phyloP scores from a whole-genome alignment of 2,888 invertebrate species.

The Lasioglossum morio region DNA sequence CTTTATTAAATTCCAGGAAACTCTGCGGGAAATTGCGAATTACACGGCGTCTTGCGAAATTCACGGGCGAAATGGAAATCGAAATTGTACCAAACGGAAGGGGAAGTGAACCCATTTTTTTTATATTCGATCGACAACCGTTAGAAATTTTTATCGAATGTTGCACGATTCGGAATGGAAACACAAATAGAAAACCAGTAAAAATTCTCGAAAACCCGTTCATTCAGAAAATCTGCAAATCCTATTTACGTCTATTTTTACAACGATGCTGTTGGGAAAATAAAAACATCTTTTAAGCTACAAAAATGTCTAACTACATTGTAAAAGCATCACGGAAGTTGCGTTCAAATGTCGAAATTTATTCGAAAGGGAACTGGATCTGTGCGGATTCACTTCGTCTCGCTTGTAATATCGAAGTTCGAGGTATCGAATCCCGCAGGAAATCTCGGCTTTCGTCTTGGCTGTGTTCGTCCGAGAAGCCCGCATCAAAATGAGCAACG shows the following conservation, averaged over 20 bases:
- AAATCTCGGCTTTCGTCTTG: conserved; percentile 13
- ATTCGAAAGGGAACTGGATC: conserved; percentile 1
- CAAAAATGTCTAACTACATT: background rate
- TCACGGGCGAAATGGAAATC: conserved; percentile 27
- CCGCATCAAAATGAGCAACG: background rate
- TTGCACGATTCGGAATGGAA: accelerated
- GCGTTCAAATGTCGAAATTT: background rate
- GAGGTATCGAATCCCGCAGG: conserved; percentile 21
- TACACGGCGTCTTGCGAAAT: conserved; percentile 26
- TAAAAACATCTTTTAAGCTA: accelerated
- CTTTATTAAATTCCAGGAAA: conserved; percentile 38
- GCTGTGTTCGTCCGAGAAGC: background rate
- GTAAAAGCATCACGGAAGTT: background rate
- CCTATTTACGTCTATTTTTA: background rate
- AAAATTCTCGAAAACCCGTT: background rate
- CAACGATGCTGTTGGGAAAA: background rate
- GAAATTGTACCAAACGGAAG: conserved; percentile 11
- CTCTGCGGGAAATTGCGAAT: conserved; percentile 38
- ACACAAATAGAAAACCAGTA: background rate
- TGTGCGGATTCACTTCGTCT: background rate
- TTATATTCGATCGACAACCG: background rate
- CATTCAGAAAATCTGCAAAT: background rate
- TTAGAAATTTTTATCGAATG: background rate
- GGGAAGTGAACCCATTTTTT: background rate
- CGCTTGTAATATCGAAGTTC: conserved; percentile 22